Evolutionary conservation across 2,113 vertebrate species (phyloP).

Genomic region (Catharus fuscescens): DNA sequence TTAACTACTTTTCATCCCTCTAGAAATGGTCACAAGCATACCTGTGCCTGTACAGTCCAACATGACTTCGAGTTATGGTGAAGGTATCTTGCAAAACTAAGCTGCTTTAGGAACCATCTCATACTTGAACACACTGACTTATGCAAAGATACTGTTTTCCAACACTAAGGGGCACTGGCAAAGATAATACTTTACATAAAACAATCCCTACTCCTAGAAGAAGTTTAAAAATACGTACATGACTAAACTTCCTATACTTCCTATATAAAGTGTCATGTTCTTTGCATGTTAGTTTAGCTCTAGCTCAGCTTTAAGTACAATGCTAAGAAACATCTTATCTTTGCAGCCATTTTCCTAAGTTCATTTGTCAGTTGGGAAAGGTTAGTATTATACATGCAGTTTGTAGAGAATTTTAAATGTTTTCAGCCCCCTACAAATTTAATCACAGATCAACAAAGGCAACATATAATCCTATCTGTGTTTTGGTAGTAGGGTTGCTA

Average conservation of each 20-base stretch:
- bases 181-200: not conserved
- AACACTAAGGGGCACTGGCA: not conserved
- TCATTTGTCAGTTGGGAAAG: not conserved
- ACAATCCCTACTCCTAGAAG: not conserved
- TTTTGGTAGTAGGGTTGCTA: not conserved
- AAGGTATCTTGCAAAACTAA: not conserved
- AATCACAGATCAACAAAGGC: not conserved
- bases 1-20: not conserved
- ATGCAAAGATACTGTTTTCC: not conserved
- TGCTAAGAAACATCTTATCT: not conserved
- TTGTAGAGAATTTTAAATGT: not conserved
- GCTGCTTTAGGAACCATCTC: not conserved
- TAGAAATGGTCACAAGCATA: not conserved
- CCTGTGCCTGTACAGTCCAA: not conserved
- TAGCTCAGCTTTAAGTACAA: not conserved
- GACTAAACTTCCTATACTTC: not conserved
- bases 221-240: not conserved
- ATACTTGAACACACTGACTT: not conserved
- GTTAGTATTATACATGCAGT: not conserved
- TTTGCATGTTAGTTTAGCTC: not conserved
- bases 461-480: not conserved
- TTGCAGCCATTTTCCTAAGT: not conserved
- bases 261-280: not conserved
- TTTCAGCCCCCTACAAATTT: not conserved
- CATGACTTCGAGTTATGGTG: not conserved